phyloP scores from a whole-genome alignment of 2,888 invertebrate species.

The Phlogophora meticulosa region DNA sequence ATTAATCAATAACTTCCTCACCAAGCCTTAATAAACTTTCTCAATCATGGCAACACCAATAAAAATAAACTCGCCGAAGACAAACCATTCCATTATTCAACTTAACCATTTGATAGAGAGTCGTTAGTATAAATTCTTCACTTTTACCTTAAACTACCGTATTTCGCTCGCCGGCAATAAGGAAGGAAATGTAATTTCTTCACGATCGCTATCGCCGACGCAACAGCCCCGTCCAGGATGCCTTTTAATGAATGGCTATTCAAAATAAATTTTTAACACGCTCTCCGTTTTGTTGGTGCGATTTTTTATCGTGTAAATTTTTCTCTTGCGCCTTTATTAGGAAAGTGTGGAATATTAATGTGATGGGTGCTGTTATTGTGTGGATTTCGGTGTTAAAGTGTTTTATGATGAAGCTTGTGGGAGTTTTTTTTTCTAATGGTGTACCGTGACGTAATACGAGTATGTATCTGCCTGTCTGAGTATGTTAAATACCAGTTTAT shows the following conservation, averaged over 20 bases:
- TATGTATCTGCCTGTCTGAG: too few species aligned
- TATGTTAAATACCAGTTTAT: too few species aligned
- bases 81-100: conserved; percentile 36
- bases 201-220: conserved; percentile 70
- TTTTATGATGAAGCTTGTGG: not conserved
- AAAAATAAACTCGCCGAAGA: not conserved
- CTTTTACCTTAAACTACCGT: conserved; percentile 53
- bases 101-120: conserved; percentile 45
- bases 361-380: conserved; percentile 26
- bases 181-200: conserved; percentile 79
- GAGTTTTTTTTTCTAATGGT: not conserved
- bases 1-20: too few species aligned
- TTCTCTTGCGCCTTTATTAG: conserved; percentile 49
- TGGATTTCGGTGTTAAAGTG: conserved; percentile 7
- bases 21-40: too few species aligned
- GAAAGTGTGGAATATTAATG: conserved; percentile 31
- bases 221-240: conserved; percentile 67
- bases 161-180: conserved; percentile 71
- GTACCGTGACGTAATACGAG: too few species aligned
- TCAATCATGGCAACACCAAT: too few species aligned
- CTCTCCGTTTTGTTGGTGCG: conserved; percentile 45
- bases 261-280: conserved; percentile 68
- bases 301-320: conserved; percentile 48
- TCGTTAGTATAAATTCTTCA: conserved; percentile 60
- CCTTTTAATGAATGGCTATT: conserved; percentile 72